Conservation (phyloP, 2,888 invertebrate genomes). For the Drosophila trichaetosa region DNA sequence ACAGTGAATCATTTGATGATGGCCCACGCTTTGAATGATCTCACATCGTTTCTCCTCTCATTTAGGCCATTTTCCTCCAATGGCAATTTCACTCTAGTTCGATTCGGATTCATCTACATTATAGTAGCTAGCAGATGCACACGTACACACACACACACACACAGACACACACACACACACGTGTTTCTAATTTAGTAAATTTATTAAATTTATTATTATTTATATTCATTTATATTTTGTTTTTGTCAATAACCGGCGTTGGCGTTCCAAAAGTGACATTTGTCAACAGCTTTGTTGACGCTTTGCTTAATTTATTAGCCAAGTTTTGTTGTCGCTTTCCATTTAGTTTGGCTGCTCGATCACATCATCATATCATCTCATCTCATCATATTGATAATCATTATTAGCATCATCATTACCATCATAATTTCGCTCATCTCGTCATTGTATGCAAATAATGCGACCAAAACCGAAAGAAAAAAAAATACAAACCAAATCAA, state of each 20-base stretch:
- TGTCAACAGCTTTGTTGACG: conserved; percentile 70
- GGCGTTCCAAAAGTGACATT: conserved; percentile 57
- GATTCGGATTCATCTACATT: conserved; percentile 20
- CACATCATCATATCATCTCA: conserved; percentile 49
- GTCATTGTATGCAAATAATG: conserved; percentile 54
- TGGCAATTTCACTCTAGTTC: conserved; percentile 44
- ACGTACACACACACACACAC: background rate
- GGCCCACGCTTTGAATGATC: conserved; percentile 44
- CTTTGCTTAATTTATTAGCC: conserved; percentile 65
- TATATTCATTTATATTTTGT: conserved; percentile 4
- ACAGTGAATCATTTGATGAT: conserved; percentile 17
- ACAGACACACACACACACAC: background rate
- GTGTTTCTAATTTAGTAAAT: conserved; percentile 1
- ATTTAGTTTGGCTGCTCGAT: conserved; percentile 52
- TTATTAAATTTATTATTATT: conserved; percentile 31
- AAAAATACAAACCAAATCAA: conserved; percentile 17
- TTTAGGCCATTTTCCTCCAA: conserved; percentile 26
- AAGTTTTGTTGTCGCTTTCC: conserved; percentile 55
- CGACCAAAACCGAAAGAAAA: conserved; percentile 19
- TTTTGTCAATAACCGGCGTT: conserved; percentile 40
- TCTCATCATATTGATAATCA: conserved; percentile 16
- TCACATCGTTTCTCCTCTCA: conserved; percentile 41
- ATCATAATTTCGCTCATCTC: conserved; percentile 42
- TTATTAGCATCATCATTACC: conserved; percentile 13
- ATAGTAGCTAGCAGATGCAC: background rate